These are phyloP conservation scores for Oligia latruncula DNA, from an alignment of 2,888 invertebrate species.

Conservation along the genomic window DNA sequence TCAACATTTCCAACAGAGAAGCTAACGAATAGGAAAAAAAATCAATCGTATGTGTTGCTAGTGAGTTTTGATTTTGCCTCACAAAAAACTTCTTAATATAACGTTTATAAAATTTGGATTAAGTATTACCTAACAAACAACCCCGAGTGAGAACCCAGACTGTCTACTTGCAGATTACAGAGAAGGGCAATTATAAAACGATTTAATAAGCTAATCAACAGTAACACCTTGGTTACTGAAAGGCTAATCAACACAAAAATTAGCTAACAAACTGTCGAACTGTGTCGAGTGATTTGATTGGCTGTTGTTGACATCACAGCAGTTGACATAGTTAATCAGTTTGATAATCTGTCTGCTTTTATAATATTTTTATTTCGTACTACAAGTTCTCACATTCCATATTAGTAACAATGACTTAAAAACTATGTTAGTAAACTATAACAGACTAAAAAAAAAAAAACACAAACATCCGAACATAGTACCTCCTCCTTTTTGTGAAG, in stretches of 20 bases:
- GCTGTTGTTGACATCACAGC: not conserved
- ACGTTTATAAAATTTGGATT: not conserved
- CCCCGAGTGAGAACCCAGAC: not conserved
- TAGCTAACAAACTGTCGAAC: not conserved
- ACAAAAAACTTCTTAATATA: not conserved
- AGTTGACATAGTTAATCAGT: not conserved
- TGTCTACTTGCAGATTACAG: not conserved
- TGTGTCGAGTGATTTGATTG: not conserved
- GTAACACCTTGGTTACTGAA: not conserved
- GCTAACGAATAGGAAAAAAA: not conserved
- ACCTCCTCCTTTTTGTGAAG: too few relatives aligned
- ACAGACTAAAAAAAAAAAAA: not conserved
- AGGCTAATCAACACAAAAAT: not conserved
- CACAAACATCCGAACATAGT: too few relatives aligned
- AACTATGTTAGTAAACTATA: not conserved
- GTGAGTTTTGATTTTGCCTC: not conserved
- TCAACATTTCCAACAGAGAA: not conserved
- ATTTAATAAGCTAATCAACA: not conserved
- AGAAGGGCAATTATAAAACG: not conserved
- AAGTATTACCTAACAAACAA: not conserved
- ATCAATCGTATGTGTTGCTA: not conserved
- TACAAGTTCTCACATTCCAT: not conserved
- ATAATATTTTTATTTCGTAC: not conserved
- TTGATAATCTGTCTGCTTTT: conserved; percentile 3
- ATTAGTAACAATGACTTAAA: too few relatives aligned